Evolutionary conservation across 1,140 invertebrate genomes (phyloP).

Genomic region (Pemphigus obesinymphae): DNA sequence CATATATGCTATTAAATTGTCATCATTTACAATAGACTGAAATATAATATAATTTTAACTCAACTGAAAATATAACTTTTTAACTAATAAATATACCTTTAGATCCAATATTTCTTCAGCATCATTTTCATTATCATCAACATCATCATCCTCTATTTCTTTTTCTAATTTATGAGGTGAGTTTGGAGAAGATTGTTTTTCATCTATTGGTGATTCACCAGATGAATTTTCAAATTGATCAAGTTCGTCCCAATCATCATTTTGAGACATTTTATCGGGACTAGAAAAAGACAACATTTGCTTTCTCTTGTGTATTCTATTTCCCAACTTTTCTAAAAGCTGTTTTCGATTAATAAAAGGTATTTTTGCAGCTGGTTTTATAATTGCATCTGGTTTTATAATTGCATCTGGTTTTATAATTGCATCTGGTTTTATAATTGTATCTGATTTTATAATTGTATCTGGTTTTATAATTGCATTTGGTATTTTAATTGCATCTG

Average conservation of each 20-base stretch:
- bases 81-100: neutral
- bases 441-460: too few relatives aligned
- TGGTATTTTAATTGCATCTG: too few relatives aligned
- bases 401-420: too few relatives aligned
- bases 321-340: neutral
- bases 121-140: neutral
- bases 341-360: neutral
- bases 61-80: neutral
- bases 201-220: neutral
- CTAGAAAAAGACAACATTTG: neutral
- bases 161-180: too few relatives aligned
- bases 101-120: neutral
- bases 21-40: neutral
- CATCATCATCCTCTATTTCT: neutral
- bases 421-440: too few relatives aligned
- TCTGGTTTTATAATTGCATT: too few relatives aligned
- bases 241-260: neutral
- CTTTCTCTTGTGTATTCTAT: constrained; percentile 27
- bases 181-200: neutral
- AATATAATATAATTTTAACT: neutral
- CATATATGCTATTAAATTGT: neutral
- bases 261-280: neutral
- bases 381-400: neutral
- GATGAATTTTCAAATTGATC: neutral
- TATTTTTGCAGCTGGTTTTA: neutral